phyloP scores from a whole-genome alignment of 2,888 invertebrate species.

The Stenurella melanura region DNA sequence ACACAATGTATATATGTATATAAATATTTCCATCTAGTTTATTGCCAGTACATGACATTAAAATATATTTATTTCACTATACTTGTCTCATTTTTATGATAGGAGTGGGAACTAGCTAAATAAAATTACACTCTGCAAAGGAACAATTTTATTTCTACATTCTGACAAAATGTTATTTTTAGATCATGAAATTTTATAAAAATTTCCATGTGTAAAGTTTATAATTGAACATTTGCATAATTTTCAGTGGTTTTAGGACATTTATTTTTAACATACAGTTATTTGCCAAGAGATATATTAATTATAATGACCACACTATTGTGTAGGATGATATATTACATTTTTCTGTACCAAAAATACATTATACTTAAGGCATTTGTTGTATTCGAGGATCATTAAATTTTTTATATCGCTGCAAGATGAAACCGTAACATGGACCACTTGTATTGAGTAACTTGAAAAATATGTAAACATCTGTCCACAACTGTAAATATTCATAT shows the following conservation, averaged over 20 bases:
- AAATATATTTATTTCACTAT: too few relatives aligned
- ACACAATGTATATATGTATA: too few relatives aligned
- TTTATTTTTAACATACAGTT: slow-evolving; percentile 29
- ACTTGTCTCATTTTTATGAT: too few relatives aligned
- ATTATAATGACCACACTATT: slow-evolving; percentile 24
- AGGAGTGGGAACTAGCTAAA: too few relatives aligned
- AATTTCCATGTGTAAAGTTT: slow-evolving; percentile 2
- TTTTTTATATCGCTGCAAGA: not conserved
- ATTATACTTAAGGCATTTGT: slow-evolving; percentile 5
- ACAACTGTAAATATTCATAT: not conserved
- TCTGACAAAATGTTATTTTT: too few relatives aligned
- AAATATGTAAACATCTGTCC: not conserved
- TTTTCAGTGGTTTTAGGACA: not conserved
- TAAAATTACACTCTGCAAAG: too few relatives aligned
- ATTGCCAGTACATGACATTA: too few relatives aligned
- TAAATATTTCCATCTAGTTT: too few relatives aligned
- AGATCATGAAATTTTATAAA: not conserved
- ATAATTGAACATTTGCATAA: not conserved
- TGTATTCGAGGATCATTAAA: not conserved
- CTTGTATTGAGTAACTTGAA: not conserved
- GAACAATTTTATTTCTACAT: too few relatives aligned
- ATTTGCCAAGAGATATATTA: slow-evolving; percentile 25
- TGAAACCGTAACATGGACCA: not conserved
- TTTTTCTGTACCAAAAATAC: not conserved
- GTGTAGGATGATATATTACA: slow-evolving; percentile 31